Base-by-base conservation (phyloP, 2,113 vertebrate genomes). In the Rhabdomys dilectus region DNA sequence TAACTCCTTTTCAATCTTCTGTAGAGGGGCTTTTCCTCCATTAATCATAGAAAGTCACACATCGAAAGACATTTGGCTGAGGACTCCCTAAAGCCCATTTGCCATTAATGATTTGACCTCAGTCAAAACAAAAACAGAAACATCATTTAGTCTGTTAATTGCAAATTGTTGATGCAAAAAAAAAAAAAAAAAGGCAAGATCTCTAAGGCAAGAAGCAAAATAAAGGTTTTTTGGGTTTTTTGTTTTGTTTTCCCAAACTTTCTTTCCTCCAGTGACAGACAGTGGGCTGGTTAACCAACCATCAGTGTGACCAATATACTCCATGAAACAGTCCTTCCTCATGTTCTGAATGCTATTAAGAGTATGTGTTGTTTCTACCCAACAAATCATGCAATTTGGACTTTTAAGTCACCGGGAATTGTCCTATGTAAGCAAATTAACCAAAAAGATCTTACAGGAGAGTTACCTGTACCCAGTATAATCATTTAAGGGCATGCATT, bases 21-120 rank as follows among this genome's bases (percentile, higher is more conserved):
- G 39, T 39, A 80, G 48, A 56, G 9, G 68, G 4, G 15, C 53
- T 88, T 93, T 66, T 90, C 4, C 56, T 93, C 91, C 77, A 93
- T 95, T 78, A 97, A 91, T 96, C 91, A 88, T 68, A 77, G 88
- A 96, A 94, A 91, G 87, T 91, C 88, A 70, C 13, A 90, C 94
- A 86, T 75, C 19, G 7, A 84, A 31, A 39, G 17, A 13, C 7
- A 31, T 48, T 90, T 88, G 58, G 31, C 56, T 93, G 48, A 90
- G 64, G 19, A 39, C 48, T 95, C 58, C 80, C 88, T 92, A 56
- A 90, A 93, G 76, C 62, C 48, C 21, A 36, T 80, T 78, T 89
- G 39, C 10, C 68, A 36, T 91, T 84, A 93, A 75, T 89, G 85
- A 26, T 95, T 96, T 93, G 92, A 94, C 91, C 76, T 96, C 58